A percentile compares a stretch with the other conserved stretches of the same genome.
phyloP scores from a whole-genome alignment of 37 sponge, comb jelly and placozoan species.

The Axinella damicornis region DNA sequence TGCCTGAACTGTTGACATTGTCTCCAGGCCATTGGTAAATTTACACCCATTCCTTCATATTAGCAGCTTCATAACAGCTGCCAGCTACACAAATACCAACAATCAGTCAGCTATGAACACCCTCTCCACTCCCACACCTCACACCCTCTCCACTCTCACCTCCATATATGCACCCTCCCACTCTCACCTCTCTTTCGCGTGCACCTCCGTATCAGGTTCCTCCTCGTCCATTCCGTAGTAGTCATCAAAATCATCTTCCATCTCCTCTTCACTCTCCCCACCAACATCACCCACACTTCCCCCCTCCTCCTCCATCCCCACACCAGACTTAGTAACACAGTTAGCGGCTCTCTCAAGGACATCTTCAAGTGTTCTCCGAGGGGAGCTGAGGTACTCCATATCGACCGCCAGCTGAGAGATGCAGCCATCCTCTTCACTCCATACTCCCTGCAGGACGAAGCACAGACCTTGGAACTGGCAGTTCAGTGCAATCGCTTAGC shows the following conservation, averaged over 20 bases:
- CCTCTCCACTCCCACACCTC: too few relatives aligned
- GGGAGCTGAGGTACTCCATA: conserved; percentile 46
- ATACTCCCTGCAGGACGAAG: conserved; percentile 51
- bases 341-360: conserved; percentile 23
- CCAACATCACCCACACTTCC: not conserved
- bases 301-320: conserved; percentile 36
- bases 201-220: conserved; percentile 11
- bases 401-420: conserved; percentile 18
- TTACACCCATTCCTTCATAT: too few relatives aligned
- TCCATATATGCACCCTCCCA: too few relatives aligned
- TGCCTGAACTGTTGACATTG: too few relatives aligned
- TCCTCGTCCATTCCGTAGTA: conserved; percentile 36
- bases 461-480: too few relatives aligned
- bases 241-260: conserved; percentile 36
- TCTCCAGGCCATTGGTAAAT: too few relatives aligned
- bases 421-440: conserved; percentile 72
- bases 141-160: too few relatives aligned
- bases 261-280: conserved; percentile 15
- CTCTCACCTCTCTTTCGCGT: too few relatives aligned
- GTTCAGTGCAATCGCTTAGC: too few relatives aligned
- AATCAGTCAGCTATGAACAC: too few relatives aligned
- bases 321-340: conserved; percentile 1
- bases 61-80: too few relatives aligned
- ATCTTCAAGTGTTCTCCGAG: conserved; percentile 9
- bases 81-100: too few relatives aligned